Conservation (phyloP, 1,140 invertebrate genomes). For the Cydia strobilella region DNA sequence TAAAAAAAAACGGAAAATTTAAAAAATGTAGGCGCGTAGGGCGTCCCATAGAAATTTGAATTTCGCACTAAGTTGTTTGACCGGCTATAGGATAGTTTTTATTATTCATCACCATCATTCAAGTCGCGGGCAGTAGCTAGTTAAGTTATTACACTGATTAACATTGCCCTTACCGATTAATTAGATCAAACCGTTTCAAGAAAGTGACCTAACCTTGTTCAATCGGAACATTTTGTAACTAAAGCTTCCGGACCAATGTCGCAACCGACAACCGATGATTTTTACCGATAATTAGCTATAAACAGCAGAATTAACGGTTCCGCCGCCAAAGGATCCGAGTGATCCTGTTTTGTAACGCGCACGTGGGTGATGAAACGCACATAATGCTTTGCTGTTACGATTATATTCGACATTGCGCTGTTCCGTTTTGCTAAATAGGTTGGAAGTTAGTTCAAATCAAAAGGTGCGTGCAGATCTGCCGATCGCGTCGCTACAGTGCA, state of each 20-base stretch:
- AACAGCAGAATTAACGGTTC: neutral
- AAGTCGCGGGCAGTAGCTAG: too few species aligned
- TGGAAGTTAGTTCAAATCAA: neutral
- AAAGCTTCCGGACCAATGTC: neutral
- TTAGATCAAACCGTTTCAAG: neutral
- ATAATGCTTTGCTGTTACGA: slow-evolving; percentile 7
- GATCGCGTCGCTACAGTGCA: too few species aligned
- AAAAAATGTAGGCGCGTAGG: too few species aligned
- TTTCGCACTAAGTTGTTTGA: too few species aligned
- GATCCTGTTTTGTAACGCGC: neutral
- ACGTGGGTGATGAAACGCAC: slow-evolving; percentile 5
- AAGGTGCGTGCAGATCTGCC: too few species aligned
- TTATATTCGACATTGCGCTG: slow-evolving; percentile 11
- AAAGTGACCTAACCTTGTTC: neutral
- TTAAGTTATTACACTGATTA: neutral
- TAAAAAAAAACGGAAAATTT: too few species aligned
- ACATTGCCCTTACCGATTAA: neutral
- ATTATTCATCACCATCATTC: too few species aligned
- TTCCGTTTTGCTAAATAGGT: slow-evolving; percentile 12
- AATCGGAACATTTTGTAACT: slow-evolving; percentile 16
- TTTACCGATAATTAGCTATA: neutral
- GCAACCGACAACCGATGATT: slow-evolving; percentile 3
- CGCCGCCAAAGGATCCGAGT: neutral
- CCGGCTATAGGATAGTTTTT: too few species aligned
- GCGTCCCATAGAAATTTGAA: too few species aligned